phyloP scores from a whole-genome alignment of 2,113 vertebrate genomes.

The Crotophaga sulcirostris region DNA sequence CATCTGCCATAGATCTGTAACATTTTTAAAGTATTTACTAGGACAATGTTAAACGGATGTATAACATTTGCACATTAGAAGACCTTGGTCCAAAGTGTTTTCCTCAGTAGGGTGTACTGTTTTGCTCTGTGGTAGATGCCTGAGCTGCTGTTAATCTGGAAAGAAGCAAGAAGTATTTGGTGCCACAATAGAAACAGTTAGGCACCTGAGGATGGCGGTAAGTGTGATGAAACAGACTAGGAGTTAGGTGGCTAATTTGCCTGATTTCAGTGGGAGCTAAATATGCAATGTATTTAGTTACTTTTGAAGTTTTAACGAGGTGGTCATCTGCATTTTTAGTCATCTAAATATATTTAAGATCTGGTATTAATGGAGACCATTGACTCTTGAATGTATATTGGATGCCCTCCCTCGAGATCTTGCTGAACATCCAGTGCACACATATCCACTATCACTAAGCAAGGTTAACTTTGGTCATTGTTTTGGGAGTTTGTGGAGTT shows the following conservation, averaged over 20 bases:
- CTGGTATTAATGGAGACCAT: not conserved
- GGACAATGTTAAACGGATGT: conserved; percentile 8
- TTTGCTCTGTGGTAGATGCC: not conserved
- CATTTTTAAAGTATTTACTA: conserved; percentile 22
- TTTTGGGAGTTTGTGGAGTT: not conserved
- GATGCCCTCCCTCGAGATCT: not conserved
- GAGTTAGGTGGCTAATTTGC: not conserved
- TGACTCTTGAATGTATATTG: not conserved
- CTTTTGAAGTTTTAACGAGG: not conserved
- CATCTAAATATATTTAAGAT: not conserved
- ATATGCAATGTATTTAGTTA: not conserved
- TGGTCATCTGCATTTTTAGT: not conserved
- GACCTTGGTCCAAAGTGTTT: not conserved
- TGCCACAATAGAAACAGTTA: not conserved
- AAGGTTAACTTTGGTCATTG: not conserved
- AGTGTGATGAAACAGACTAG: not conserved
- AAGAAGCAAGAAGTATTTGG: not conserved
- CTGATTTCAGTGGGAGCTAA: not conserved
- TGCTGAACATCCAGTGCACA: not conserved
- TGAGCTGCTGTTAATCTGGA: not conserved
- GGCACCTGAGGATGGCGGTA: not conserved
- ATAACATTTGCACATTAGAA: not conserved
- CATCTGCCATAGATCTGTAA: conserved; percentile 22
- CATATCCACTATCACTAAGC: not conserved
- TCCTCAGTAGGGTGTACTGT: not conserved